phyloP scores from a whole-genome alignment of 2,888 invertebrate genomes.

The Lithophane semibrunnea region DNA sequence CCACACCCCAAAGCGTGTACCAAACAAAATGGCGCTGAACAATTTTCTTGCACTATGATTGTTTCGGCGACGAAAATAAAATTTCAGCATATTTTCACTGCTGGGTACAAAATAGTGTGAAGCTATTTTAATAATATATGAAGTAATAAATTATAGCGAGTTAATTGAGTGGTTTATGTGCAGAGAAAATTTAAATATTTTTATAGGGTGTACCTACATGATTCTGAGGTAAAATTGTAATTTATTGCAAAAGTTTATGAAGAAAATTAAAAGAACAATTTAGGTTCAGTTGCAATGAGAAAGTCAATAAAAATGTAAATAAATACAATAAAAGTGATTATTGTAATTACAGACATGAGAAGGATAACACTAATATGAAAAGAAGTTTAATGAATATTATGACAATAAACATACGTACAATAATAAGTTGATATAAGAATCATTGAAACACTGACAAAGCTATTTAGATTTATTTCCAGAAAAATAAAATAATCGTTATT shows the following conservation, averaged over 20 bases:
- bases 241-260: neutral
- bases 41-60: conserved; percentile 16
- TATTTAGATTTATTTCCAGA: too few relatives aligned
- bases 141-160: neutral
- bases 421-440: too few relatives aligned
- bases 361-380: too few relatives aligned
- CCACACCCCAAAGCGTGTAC: conserved; percentile 20
- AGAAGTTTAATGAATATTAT: too few relatives aligned
- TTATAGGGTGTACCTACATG: neutral
- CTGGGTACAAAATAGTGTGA: neutral
- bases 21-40: conserved; percentile 31
- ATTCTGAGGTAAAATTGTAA: neutral
- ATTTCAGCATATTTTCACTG: conserved; percentile 1
- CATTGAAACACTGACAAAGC: too few relatives aligned
- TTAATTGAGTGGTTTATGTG: neutral
- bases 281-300: neutral
- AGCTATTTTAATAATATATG: conserved; percentile 2
- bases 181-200: neutral
- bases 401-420: too few relatives aligned
- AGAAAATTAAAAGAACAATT: neutral
- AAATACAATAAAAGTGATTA: neutral
- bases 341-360: neutral
- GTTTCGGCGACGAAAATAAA: conserved; percentile 4
- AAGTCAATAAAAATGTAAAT: neutral
- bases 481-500: neutral